These are phyloP conservation scores for Dolomedes plantarius DNA, from an alignment of 2,888 invertebrate genomes.

Conservation along the genomic window DNA sequence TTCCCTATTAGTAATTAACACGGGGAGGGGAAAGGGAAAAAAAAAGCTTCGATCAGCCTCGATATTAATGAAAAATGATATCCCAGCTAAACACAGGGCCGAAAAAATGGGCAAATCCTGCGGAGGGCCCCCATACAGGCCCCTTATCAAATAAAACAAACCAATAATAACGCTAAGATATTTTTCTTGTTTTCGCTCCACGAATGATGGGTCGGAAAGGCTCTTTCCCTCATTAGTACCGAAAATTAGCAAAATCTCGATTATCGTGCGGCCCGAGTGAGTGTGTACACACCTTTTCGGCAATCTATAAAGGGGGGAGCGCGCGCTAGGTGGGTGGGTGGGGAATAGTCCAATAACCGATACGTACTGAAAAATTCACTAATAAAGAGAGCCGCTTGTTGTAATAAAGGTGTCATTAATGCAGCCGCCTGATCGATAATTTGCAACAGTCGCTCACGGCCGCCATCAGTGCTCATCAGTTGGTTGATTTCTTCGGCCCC, in stretches of 20 bases:
- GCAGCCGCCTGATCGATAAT: constrained; percentile 47
- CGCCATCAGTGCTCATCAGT: constrained; percentile 61
- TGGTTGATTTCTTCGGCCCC: constrained; percentile 37
- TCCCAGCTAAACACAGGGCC: background rate
- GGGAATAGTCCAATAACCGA: constrained; percentile 58
- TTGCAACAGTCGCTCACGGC: constrained; percentile 61
- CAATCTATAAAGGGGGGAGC: constrained; percentile 57
- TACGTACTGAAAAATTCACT: constrained; percentile 65
- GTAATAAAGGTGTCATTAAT: constrained; percentile 71
- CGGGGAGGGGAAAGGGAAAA: no score
- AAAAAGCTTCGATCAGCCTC: constrained; percentile 50
- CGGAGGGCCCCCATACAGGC: no score
- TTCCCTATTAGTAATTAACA: constrained; percentile 65
- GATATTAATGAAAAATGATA: constrained; percentile 64
- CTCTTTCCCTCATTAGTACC: constrained; percentile 43
- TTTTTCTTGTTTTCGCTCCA: constrained; percentile 19
- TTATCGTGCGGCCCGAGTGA: constrained; percentile 40
- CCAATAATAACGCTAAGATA: constrained; percentile 66
- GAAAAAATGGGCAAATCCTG: constrained; percentile 2
- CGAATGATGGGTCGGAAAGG: constrained; percentile 40
- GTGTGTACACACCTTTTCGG: constrained; percentile 30
- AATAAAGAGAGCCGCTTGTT: constrained; percentile 43
- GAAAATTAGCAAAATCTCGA: constrained; percentile 63
- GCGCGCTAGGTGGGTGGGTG: background rate
- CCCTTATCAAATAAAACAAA: constrained; percentile 68